A percentile compares a stretch with the other conserved stretches of the same genome.
Conservation (phyloP, 2,113 vertebrate genomes). For the Benitochromis conjunctus region DNA sequence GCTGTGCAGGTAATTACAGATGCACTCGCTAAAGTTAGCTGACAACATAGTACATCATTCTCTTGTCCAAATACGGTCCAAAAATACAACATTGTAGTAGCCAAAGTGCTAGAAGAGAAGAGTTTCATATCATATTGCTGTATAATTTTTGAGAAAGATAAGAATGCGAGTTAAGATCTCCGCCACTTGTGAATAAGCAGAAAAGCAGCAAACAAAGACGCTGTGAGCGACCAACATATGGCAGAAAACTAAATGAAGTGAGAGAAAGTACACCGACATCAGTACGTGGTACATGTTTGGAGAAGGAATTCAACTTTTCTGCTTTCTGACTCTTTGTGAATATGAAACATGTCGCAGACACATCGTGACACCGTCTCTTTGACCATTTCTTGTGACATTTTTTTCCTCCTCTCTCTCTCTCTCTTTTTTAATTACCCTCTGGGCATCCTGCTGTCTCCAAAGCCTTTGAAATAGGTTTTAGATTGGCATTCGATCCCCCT, state of each 20-base stretch:
- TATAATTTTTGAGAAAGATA: not conserved
- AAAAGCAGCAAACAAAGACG: not conserved
- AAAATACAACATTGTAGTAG: not conserved
- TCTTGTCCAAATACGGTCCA: not conserved
- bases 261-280: not conserved
- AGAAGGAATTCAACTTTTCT: slow-evolving; percentile 22
- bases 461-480: slow-evolving; percentile 50
- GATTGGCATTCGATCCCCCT: slow-evolving; percentile 55
- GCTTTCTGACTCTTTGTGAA: slow-evolving; percentile 30
- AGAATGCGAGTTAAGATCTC: not conserved
- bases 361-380: slow-evolving; percentile 41
- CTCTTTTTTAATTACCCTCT: slow-evolving; percentile 20
- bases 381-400: slow-evolving; percentile 31
- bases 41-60: not conserved
- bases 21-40: not conserved
- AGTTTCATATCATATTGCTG: not conserved
- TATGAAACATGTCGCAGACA: slow-evolving; percentile 39
- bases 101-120: not conserved
- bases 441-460: slow-evolving; percentile 37
- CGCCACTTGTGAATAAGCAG: not conserved
- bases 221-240: not conserved
- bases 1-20: not conserved
- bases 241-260: not conserved
- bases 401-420: not conserved
- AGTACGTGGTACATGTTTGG: not conserved